Evolutionary conservation across 37 sponge, comb jelly and placozoan genomes (phyloP).

Genomic region (Aplysina aerophoba): DNA sequence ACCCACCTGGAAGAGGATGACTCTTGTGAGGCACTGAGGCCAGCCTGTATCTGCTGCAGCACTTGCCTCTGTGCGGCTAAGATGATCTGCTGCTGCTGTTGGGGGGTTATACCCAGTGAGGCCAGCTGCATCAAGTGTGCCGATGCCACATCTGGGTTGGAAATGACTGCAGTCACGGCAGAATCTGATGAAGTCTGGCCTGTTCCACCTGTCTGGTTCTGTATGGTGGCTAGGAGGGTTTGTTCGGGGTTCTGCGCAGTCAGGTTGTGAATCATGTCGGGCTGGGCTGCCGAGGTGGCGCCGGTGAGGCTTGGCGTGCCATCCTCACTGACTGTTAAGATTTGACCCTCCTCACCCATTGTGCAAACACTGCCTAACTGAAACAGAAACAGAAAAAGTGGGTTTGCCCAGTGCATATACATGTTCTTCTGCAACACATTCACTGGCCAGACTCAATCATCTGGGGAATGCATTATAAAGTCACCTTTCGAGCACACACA

Average conservation of each 20-base stretch:
- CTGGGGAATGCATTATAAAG: too few species aligned
- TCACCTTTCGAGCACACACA: too few species aligned
- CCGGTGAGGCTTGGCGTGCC: not conserved
- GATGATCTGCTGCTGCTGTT: slow-evolving; percentile 65
- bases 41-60: slow-evolving; percentile 51
- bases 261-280: slow-evolving; percentile 13
- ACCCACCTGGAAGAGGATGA: too few species aligned
- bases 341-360: slow-evolving; percentile 22
- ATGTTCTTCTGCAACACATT: too few species aligned
- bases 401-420: too few species aligned
- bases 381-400: too few species aligned
- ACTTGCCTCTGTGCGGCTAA: slow-evolving; percentile 53
- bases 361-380: not conserved
- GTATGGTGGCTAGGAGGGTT: slow-evolving; percentile 20
- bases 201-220: not conserved
- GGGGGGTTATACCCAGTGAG: slow-evolving; percentile 42
- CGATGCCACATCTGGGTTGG: not conserved
- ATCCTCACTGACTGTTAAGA: not conserved
- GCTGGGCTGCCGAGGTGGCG: not conserved
- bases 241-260: not conserved
- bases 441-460: too few species aligned
- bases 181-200: not conserved
- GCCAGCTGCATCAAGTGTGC: slow-evolving; percentile 45
- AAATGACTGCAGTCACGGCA: not conserved
- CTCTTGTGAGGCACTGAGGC: not conserved